Evolutionary conservation across 2,113 vertebrate genomes (phyloP), one percentile per base, ranked within the genome.

Genomic region (Lethenteron reissneri): DNA sequence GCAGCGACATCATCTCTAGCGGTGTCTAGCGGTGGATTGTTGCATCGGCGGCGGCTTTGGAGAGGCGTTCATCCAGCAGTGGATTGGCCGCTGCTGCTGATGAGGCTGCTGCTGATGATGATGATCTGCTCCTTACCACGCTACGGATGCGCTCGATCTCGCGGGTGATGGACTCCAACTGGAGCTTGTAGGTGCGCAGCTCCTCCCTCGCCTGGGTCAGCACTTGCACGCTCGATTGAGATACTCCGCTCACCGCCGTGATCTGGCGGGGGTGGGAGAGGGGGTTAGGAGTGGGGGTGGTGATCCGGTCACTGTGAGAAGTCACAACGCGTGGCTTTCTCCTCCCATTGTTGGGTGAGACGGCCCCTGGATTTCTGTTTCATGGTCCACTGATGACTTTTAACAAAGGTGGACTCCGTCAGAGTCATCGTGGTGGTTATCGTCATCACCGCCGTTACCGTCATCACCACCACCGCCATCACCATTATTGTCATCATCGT

Each of bases 71-170:
- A 68, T 15, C 62, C 62, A 68, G 62, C 62, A 68, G 62, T 19
- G 15, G 15, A n/a, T n/a, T 68, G 15, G 1, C 8, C 15, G 19
- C 62, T 15, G 62, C 19, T 15, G 5, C 15, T 19, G 19, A n/a
- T n/a, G n/a, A n/a, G n/a, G n/a, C 62, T 68, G 15, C 6, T 68
- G 15, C 7, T n/a, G 19, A n/a, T 19, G 56, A 9, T 10, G n/a
- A n/a, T n/a, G n/a, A n/a, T n/a, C n/a, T 15, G 15, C 57, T 9
- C 58, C 77, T 57, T 71, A 81, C 80, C 76, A 76, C 19, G 57
- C 75, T n/a, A 73, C 80, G 80, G 71, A 81, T 71, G 8, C 80
- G 76, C 41, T 81, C 79, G 4, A 81, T 80, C 71, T 81, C 80
- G 25, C 80, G 75, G 56, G 78, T 76, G 68, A 81, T 71, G 13